Conservation (phyloP, 2,113 vertebrate species). For the Plotosus lineatus region DNA sequence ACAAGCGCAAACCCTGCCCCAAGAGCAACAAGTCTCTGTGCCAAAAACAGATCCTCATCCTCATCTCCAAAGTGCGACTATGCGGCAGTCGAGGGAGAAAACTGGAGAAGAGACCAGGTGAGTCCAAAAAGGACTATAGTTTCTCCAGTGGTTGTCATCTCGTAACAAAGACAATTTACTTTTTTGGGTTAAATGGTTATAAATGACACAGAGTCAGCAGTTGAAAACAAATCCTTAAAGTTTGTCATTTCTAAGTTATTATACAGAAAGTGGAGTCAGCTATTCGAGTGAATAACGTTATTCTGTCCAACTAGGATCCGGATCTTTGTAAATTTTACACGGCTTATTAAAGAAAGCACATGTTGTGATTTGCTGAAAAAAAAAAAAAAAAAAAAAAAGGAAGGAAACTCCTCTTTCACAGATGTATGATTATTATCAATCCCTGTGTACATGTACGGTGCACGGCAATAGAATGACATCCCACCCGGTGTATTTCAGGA, state of each 20-base stretch:
- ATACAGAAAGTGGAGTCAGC: background rate
- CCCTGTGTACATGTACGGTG: background rate
- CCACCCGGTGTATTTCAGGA: background rate
- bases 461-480: background rate
- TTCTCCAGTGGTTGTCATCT: background rate
- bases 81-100: slow-evolving; percentile 81
- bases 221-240: too few species aligned
- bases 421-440: background rate
- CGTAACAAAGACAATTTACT: background rate
- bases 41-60: slow-evolving; percentile 86
- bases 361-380: background rate
- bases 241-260: too few species aligned
- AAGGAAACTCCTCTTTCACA: background rate
- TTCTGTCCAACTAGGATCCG: background rate
- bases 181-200: background rate
- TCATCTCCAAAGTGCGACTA: slow-evolving; percentile 88
- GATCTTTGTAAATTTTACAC: background rate
- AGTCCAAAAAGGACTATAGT: slow-evolving; percentile 17
- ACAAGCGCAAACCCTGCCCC: slow-evolving; percentile 84
- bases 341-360: background rate
- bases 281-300: background rate
- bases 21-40: slow-evolving; percentile 89
- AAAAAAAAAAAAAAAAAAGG: too few species aligned
- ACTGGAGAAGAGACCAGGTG: slow-evolving; percentile 80
- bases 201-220: background rate